Base-by-base conservation (phyloP, 2,113 vertebrate species). In the Saccopteryx bilineata region DNA sequence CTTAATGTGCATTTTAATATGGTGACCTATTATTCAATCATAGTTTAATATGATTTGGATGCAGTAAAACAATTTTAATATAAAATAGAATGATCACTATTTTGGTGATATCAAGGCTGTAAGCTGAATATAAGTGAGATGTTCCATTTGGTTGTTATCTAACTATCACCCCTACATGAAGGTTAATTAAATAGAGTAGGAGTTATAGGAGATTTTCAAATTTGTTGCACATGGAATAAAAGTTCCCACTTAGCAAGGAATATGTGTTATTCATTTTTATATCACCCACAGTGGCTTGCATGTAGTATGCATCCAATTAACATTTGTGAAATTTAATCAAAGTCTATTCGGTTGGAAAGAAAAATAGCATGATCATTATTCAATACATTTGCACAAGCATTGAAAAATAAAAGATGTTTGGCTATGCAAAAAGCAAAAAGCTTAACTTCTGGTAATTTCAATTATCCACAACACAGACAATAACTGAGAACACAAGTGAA, bases 301-400 rank as follows among this genome's bases (percentile, higher is more conserved):
- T 50, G 50, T 60, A 33, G 74, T 90, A 87, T 95, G 90, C 28
- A 23, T 93, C 81, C 87, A 93, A 87, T 94, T 94, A 96, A 76
- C 92, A 61, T 93, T 90, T 91, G 71, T 54, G 56, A 84, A 66
- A 76, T 95, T 93, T 93, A 94, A 96, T 96, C 89, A 90, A 94
- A 95, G 17, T 60, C 61, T 80, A 88, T 58, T 75, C 79, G 87
- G 58, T 93, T 93, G 19, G 84, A 94, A 92, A 94, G 63, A 87
- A 95, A 95, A 96, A 84, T 83, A 90, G 50, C 92, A 96, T 8
- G 24, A 79, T 89, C 26, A 23, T 93, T 95, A 91, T 91, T 87
- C 81, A 93, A 87, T 80, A 87, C 50, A 85, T 90, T 90, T 74
- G 50, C 68, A 66, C 71, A 72, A 63, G 60, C 50, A 66, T 60